These are phyloP conservation scores for Belgica antarctica DNA, from an alignment of 2,888 invertebrate species.

Conservation along the genomic window DNA sequence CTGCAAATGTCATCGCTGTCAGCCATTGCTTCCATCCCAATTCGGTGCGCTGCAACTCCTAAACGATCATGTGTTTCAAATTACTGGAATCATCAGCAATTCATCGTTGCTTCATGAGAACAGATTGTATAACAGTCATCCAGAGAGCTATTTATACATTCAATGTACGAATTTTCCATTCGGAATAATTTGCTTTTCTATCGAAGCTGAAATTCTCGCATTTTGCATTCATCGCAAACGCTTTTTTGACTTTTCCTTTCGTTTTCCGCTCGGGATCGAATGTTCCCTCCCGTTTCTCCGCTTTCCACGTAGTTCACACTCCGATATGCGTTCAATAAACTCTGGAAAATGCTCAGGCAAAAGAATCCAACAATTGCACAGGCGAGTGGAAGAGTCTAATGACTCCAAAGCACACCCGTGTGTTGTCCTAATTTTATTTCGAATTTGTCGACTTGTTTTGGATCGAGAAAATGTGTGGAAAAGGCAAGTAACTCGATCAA, in stretches of 20 bases:
- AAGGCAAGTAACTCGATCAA: neutral
- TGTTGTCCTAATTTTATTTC: constrained; percentile 40
- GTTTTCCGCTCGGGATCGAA: neutral
- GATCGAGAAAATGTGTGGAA: too few species aligned
- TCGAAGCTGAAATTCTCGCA: neutral
- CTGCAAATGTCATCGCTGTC: too few species aligned
- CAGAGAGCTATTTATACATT: constrained; percentile 19
- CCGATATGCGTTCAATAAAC: constrained; percentile 37
- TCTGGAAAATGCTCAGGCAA: constrained; percentile 33
- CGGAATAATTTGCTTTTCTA: neutral
- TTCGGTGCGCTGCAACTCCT: too few species aligned
- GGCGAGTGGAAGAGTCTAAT: constrained; percentile 12
- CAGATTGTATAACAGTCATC: neutral
- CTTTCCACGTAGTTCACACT: neutral
- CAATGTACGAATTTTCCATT: neutral
- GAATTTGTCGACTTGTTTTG: neutral
- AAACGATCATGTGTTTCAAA: neutral
- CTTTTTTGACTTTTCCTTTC: neutral
- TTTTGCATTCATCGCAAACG: constrained; percentile 24
- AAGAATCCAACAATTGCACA: constrained; percentile 6
- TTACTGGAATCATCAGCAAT: constrained; percentile 13
- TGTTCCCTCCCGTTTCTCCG: neutral
- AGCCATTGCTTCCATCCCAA: too few species aligned
- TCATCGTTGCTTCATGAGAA: neutral
- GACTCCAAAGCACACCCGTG: constrained; percentile 41